Evolutionary conservation across 2,888 invertebrate genomes (phyloP).

Genomic region (Bedellia somnulentella): DNA sequence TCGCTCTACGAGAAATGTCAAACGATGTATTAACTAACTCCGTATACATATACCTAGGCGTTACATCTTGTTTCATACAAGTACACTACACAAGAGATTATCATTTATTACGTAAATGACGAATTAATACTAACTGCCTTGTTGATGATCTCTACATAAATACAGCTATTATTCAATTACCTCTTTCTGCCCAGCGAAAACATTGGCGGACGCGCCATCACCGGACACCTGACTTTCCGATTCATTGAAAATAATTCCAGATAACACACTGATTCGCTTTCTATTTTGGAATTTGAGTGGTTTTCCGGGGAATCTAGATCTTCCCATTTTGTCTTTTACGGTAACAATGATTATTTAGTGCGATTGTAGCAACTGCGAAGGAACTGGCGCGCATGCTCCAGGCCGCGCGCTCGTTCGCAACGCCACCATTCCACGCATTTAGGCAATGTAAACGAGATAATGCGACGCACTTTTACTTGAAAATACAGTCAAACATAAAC

Average conservation of each 20-base stretch:
- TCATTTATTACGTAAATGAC: no score
- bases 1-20: no score
- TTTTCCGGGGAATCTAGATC: conserved; percentile 86
- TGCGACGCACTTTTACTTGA: conserved; percentile 54
- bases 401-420: conserved; percentile 49
- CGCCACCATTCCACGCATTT: conserved; percentile 59
- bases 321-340: conserved; percentile 69
- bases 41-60: no score
- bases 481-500: conserved; percentile 38
- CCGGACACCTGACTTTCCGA: conserved; percentile 42
- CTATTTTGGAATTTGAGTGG: conserved; percentile 85
- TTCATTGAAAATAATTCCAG: conserved; percentile 60
- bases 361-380: conserved; percentile 48
- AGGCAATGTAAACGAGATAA: conserved; percentile 55
- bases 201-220: conserved; percentile 42
- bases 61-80: no score
- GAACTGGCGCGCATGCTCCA: conserved; percentile 60
- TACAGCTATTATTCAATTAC: no score
- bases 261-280: conserved; percentile 81
- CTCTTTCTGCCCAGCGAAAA: conserved; percentile 55
- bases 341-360: conserved; percentile 60
- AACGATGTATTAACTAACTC: no score
- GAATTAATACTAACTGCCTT: no score
- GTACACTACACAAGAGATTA: no score
- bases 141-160: no score